Base-by-base conservation (phyloP, 2,888 invertebrate species). In the Drosophila atroscutellata region DNA sequence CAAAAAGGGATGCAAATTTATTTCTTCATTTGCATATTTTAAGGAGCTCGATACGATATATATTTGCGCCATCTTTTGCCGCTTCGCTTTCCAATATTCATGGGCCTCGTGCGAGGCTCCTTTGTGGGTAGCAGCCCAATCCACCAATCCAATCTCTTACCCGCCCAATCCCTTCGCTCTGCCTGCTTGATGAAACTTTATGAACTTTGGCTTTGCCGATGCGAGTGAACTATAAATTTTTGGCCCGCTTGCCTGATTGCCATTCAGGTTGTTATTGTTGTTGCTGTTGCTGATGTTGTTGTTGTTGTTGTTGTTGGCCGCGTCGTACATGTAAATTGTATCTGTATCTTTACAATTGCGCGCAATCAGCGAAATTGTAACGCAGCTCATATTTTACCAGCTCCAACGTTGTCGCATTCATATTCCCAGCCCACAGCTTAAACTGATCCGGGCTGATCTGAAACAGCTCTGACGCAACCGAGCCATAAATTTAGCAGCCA, bases 11-110 rank as follows among this genome's bases (percentile, higher is more conserved):
- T 90, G 89, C 83, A 92, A 92, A 92, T 92, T 92, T 92, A 92
- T 92, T 92, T 93, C 92, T 92, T 93, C 92, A 92, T 93, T 92
- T 92, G 91, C 92, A 92, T 92, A 93, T 92, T 92, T 92, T 92
- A 92, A 91, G 92, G 90, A 92, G 91, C 91, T 88, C 78, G 78
- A 83, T 80, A 64, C 79, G 78, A 82, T 77, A 88, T 91, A 91
- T 89, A 90, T 91, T 91, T 88, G 82, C 81, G 74, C 75, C 83
- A 82, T 80, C 86, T 74, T 78, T 73, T 64, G 69, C 72, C 72
- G 72, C 50, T 55, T 56, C 52, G 72, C 73, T 72, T 75, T 75
- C 79, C 81, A 84, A 87, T 83, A 86, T 86, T 79, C 80, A 78
- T 75, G 62, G 52, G 65, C 32, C 52, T 15, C 30, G 26, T 26